A percentile compares a stretch with the other conserved stretches of the same genome.
Conservation (phyloP, 2,113 vertebrate species). For the Micronisus gabar region DNA sequence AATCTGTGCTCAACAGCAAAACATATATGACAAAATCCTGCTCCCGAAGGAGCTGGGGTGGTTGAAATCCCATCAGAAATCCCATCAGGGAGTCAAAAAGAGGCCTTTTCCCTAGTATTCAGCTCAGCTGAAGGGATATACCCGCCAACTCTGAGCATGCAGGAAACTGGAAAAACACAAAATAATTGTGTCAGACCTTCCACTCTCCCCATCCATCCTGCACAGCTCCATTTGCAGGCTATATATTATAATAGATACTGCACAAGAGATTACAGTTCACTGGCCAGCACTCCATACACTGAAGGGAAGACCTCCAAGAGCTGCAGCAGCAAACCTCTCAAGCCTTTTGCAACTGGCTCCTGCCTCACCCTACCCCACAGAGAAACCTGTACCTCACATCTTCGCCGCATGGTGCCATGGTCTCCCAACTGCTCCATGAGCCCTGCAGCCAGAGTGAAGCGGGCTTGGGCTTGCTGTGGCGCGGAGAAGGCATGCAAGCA, state of each 20-base stretch:
- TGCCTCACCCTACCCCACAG: neutral
- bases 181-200: neutral
- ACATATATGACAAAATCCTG: neutral
- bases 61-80: neutral
- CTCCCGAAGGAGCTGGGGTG: neutral
- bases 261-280: neutral
- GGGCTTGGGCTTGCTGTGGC: fast-evolving
- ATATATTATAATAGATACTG: neutral
- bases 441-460: neutral
- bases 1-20: neutral
- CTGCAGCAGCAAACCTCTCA: neutral
- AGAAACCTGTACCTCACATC: neutral
- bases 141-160: neutral
- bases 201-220: neutral
- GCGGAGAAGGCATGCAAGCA: neutral
- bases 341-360: neutral
- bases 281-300: neutral
- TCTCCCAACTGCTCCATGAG: neutral
- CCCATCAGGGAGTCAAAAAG: neutral
- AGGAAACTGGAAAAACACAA: neutral
- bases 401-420: fast-evolving
- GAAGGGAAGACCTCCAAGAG: neutral
- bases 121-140: neutral
- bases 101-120: neutral
- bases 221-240: neutral